Evolutionary conservation across 1,140 invertebrate genomes (phyloP), one percentile per base, ranked within the genome.

Genomic region (Propsilocerus akamusi): DNA sequence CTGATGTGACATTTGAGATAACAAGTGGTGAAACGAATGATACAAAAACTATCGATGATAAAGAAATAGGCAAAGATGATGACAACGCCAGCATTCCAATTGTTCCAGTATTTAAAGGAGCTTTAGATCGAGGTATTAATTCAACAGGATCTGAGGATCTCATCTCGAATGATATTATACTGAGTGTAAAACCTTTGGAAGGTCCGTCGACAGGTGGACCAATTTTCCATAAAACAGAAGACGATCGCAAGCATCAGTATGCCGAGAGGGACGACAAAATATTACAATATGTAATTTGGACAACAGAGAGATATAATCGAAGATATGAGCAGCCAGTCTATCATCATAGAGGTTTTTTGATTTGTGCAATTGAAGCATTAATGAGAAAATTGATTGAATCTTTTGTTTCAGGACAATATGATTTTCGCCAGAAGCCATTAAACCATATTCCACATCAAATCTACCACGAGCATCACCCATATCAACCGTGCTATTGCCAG

Each of bases 1-100:
- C 63, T 14, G 63, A 65, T 53, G 63, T 65, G 51, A 65, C 63
- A 53, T 65, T 65, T 54, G 63, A 65, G 48, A 63, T 65, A 41
- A 61, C 61, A 25, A 58, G 61, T 41, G 61, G 64, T 48, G 34
- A 41, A 17, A 41, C 34, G 22, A 41, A 41, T 20, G 34, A 41
- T 17, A 41, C 34, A 20, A 41, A 41, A 41, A 41, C 34, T 20
- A 20, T 41, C 11, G 34, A 41, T 17, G 34, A 41, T 5, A 41
- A 41, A 41, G 34, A 41, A 41, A 41, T 41, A 7, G 57, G 59
- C 34, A 59, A 61, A 17, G 57, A 53, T 26, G 51, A 53, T 34
- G 24, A 20, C 6, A 64, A 64, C 53, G 61, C 57, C 46, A 64
- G 62, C n/a, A 64, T 59, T 34, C 58, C 62, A 5, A 57, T 56